Percentiles rank a stretch among this genome's conserved stretches.
These are phyloP conservation scores for Harpalus rufipes DNA, from an alignment of 2,888 invertebrate genomes.

Conservation along the genomic window DNA sequence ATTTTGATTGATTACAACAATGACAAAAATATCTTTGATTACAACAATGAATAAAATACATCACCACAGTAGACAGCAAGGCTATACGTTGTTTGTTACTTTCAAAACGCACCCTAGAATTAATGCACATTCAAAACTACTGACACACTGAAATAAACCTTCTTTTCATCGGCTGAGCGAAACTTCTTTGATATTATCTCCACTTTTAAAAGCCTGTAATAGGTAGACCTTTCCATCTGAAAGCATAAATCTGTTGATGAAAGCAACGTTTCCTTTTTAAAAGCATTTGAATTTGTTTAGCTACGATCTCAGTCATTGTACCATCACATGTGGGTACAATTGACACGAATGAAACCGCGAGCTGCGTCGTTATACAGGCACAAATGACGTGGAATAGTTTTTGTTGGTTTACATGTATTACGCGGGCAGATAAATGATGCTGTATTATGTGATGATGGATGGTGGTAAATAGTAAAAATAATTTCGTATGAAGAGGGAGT, in stretches of 20 bases:
- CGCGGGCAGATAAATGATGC: constrained; percentile 43
- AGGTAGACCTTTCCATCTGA: not conserved
- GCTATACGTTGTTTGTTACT: not conserved
- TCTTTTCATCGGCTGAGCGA: constrained; percentile 1
- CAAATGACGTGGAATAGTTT: constrained; percentile 19
- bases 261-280: constrained; percentile 26
- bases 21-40: too few species aligned
- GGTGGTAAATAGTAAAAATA: constrained; percentile 40
- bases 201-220: constrained; percentile 7
- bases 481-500: constrained; percentile 2
- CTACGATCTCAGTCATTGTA: constrained; percentile 1
- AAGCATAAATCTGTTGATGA: constrained; percentile 7
- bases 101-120: not conserved
- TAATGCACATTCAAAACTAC: not conserved
- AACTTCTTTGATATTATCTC: constrained; percentile 25
- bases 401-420: constrained; percentile 24
- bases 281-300: constrained; percentile 28
- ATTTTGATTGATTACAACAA: too few species aligned
- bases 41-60: too few species aligned
- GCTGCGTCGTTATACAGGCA: not conserved
- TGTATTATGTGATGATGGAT: constrained; percentile 32
- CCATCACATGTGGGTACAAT: constrained; percentile 4
- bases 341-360: not conserved
- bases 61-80: too few species aligned
- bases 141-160: not conserved